These are phyloP conservation scores for Acrocephalus kingi DNA, from an alignment of 2,113 vertebrate species.

Conservation along the genomic window DNA sequence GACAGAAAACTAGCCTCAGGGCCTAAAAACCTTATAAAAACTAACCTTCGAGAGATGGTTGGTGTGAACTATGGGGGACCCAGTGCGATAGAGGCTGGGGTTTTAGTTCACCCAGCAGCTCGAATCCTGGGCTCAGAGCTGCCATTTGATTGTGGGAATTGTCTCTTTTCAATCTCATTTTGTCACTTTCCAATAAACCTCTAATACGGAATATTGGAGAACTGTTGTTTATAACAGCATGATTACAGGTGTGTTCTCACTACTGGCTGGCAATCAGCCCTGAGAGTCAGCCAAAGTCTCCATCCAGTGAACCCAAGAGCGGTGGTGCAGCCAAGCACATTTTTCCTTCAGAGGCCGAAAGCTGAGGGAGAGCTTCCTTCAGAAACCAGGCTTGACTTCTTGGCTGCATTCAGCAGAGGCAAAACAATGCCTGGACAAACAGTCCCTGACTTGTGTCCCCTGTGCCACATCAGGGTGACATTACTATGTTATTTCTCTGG, in stretches of 20 bases:
- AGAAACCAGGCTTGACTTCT: neutral
- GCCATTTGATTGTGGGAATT: no score
- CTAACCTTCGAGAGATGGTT: no score
- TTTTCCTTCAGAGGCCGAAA: fast-evolving
- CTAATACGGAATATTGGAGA: no score
- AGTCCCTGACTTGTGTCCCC: neutral
- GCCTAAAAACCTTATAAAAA: no score
- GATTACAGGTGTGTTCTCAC: neutral
- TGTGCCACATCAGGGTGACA: neutral
- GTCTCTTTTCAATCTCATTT: no score
- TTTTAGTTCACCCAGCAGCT: no score
- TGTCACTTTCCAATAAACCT: no score
- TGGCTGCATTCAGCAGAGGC: neutral
- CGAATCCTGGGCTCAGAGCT: no score
- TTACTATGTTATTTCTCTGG: neutral
- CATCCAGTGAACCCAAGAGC: fast-evolving
- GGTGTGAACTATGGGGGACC: no score
- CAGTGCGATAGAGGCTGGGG: no score
- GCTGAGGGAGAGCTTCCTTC: neutral
- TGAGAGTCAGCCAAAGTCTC: neutral
- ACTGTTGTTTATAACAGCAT: no score
- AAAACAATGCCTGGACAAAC: neutral
- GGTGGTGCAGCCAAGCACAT: fast-evolving
- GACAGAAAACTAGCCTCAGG: no score
- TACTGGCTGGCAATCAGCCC: neutral